These are phyloP conservation scores for Drosophila lowei DNA, from an alignment of 1,140 invertebrate species.

Conservation along the genomic window DNA sequence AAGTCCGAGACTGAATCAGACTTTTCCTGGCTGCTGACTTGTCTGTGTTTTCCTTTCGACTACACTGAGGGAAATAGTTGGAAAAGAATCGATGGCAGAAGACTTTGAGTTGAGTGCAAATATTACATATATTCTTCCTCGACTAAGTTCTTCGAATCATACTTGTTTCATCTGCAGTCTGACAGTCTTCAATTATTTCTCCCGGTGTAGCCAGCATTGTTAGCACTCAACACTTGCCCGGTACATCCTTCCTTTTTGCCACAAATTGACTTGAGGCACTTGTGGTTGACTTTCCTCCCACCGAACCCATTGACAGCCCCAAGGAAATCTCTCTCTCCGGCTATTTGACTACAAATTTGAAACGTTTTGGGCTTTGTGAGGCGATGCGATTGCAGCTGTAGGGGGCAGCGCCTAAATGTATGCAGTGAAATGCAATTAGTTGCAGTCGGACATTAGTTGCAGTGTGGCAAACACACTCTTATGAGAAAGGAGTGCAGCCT, in stretches of 20 bases:
- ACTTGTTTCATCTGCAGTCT: too few relatives aligned
- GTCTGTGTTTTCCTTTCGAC: slow-evolving; percentile 39
- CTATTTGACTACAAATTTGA: slow-evolving; percentile 75
- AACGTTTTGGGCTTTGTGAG: slow-evolving; percentile 69
- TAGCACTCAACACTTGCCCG: slow-evolving; percentile 70
- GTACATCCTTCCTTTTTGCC: slow-evolving; percentile 38
- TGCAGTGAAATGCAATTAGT: slow-evolving; percentile 81
- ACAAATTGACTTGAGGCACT: slow-evolving; percentile 39
- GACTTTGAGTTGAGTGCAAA: neutral
- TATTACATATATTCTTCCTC: too few relatives aligned
- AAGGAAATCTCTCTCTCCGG: slow-evolving; percentile 57
- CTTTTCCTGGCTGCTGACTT: slow-evolving; percentile 38
- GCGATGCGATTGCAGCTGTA: slow-evolving; percentile 53
- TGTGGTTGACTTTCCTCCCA: slow-evolving; percentile 38
- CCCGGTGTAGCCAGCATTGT: slow-evolving; percentile 45
- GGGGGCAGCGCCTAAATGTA: slow-evolving; percentile 60
- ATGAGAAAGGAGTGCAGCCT: too few relatives aligned
- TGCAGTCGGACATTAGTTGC: slow-evolving; percentile 56
- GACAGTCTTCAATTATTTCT: slow-evolving; percentile 25
- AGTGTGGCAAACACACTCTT: neutral
- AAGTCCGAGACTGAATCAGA: slow-evolving; percentile 20
- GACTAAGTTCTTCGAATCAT: too few relatives aligned
- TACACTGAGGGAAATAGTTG: slow-evolving; percentile 38
- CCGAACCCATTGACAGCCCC: slow-evolving; percentile 8
- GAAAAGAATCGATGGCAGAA: neutral